Evolutionary conservation across 2,888 invertebrate genomes (phyloP).

Genomic region (Phyllotreta striolata): DNA sequence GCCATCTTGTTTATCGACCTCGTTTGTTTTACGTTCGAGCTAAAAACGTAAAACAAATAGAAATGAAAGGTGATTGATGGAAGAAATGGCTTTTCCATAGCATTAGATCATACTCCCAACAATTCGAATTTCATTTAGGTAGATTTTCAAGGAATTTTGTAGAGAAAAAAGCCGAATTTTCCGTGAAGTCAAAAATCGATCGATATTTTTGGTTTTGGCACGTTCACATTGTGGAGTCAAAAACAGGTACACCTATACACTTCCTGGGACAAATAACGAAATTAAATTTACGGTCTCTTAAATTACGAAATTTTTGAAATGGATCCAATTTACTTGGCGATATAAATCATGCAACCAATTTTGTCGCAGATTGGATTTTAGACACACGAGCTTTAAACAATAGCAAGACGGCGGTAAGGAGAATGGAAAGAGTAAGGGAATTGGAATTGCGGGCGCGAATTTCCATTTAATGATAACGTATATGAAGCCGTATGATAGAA

Average conservation of each 20-base stretch:
- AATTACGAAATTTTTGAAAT: slow-evolving; percentile 7
- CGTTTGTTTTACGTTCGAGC: slow-evolving; percentile 23
- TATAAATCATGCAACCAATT: slow-evolving; percentile 12
- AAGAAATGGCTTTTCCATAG: slow-evolving; percentile 26
- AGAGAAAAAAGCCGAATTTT: no score
- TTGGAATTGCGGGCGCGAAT: neutral
- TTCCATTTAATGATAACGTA: no score
- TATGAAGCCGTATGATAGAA: no score
- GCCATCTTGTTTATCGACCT: slow-evolving; percentile 33
- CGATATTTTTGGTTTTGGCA: slow-evolving; percentile 3
- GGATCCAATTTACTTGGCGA: slow-evolving; percentile 8
- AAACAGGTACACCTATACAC: slow-evolving; percentile 2
- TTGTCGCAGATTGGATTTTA: slow-evolving; percentile 6
- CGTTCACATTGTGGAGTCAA: neutral
- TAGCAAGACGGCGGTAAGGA: neutral
- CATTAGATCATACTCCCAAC: slow-evolving; percentile 24
- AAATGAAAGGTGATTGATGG: slow-evolving; percentile 29
- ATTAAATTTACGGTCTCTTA: slow-evolving; percentile 4
- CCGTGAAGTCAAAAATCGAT: no score
- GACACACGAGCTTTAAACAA: slow-evolving; percentile 2
- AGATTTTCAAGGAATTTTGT: no score
- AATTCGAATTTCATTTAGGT: neutral
- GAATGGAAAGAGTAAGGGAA: neutral
- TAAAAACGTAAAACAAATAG: slow-evolving; percentile 30
- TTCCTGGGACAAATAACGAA: slow-evolving; percentile 2